These are phyloP conservation scores for Marronus borbonicus DNA, from an alignment of 2,888 invertebrate species.

Conservation along the genomic window DNA sequence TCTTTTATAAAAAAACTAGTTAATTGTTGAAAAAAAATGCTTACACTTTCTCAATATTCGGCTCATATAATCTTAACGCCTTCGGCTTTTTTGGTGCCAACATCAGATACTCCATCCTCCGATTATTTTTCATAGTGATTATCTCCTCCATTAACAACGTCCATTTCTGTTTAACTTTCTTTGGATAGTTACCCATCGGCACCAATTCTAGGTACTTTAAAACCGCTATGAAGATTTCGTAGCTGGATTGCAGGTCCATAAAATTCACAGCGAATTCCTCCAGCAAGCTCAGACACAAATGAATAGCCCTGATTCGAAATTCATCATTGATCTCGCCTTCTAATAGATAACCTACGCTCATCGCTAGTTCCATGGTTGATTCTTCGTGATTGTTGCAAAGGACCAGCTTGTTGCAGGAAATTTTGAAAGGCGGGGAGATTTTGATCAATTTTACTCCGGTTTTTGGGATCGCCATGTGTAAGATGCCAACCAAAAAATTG, in stretches of 20 bases:
- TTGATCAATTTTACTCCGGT: constrained; percentile 75
- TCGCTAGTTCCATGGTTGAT: constrained; percentile 65
- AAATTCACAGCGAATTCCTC: constrained; percentile 75
- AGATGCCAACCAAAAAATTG: constrained; percentile 84
- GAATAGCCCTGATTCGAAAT: constrained; percentile 78
- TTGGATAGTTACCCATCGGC: constrained; percentile 77
- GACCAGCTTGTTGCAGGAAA: constrained; percentile 71
- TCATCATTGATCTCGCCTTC: constrained; percentile 73
- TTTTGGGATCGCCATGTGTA: constrained; percentile 81
- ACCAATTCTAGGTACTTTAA: constrained; percentile 74
- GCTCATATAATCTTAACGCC: constrained; percentile 87
- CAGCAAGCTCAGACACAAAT: constrained; percentile 74
- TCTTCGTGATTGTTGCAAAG: constrained; percentile 72
- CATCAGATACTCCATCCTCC: constrained; percentile 74
- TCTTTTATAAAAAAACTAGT: not conserved
- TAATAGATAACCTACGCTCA: constrained; percentile 76
- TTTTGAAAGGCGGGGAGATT: constrained; percentile 80
- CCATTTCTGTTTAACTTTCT: constrained; percentile 71
- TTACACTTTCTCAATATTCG: constrained; percentile 88
- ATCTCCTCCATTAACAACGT: constrained; percentile 71
- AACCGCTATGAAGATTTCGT: constrained; percentile 73
- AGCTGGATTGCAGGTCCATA: constrained; percentile 67
- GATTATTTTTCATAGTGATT: constrained; percentile 72
- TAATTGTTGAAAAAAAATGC: constrained; percentile 66
- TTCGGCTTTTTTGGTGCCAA: constrained; percentile 83